Conservation (phyloP, 2,113 vertebrate genomes). For the Ovibos moschatus region DNA sequence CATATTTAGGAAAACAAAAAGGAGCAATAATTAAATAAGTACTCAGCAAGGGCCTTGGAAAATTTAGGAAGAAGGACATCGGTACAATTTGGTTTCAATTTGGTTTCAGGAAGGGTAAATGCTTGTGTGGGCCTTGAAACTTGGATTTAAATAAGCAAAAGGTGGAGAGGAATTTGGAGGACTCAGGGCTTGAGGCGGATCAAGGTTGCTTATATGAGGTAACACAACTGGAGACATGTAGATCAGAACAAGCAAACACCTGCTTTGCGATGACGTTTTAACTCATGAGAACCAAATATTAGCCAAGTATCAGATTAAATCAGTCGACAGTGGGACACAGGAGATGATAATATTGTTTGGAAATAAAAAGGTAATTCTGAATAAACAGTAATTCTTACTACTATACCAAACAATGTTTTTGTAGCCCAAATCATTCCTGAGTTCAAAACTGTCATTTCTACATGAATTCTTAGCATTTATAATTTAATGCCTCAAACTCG, state of each 20-base stretch:
- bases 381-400: neutral
- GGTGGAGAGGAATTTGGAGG: neutral
- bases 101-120: neutral
- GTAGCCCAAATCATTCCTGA: neutral
- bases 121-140: neutral
- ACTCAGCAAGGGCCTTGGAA: neutral
- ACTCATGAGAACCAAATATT: neutral
- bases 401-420: neutral
- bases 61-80: neutral
- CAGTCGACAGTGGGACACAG: neutral
- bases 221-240: neutral
- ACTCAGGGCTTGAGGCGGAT: neutral
- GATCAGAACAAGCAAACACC: neutral
- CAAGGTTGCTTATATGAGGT: neutral
- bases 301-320: neutral
- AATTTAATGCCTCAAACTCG: neutral
- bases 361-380: neutral
- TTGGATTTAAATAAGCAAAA: neutral
- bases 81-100: neutral
- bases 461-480: neutral
- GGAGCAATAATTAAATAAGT: neutral
- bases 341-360: neutral
- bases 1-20: neutral
- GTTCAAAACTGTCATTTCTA: neutral
- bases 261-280: neutral